Evolutionary conservation across 2,888 invertebrate species (phyloP).

Genomic region (Nephrotoma appendiculata): DNA sequence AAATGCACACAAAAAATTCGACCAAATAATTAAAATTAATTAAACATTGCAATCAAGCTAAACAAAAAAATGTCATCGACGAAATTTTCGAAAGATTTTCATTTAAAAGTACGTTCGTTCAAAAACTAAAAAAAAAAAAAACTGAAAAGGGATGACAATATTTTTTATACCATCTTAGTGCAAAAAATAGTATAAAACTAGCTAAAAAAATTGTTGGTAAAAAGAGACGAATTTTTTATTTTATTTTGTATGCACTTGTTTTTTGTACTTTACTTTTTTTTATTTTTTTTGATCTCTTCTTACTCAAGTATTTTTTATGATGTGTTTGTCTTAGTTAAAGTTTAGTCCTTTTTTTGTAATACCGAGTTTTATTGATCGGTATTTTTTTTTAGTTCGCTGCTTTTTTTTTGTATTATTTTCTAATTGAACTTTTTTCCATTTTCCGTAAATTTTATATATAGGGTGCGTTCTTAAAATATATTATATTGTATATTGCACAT

Average conservation of each 20-base stretch:
- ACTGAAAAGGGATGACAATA: not conserved
- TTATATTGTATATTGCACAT: not conserved
- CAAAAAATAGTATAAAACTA: not conserved
- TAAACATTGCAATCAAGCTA: not conserved
- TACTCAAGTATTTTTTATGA: not conserved
- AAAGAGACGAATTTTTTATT: not conserved
- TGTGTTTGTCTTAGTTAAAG: not conserved
- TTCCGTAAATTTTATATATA: not conserved
- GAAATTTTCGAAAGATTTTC: not conserved
- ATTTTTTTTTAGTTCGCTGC: not conserved
- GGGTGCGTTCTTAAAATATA: not conserved
- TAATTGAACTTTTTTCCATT: not conserved
- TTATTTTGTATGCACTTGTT: not conserved
- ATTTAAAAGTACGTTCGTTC: not conserved
- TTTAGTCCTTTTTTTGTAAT: not conserved
- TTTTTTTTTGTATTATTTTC: not conserved
- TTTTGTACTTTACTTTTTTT: not conserved
- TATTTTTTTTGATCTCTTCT: not conserved
- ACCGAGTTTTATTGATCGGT: not conserved
- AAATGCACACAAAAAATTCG: not conserved
- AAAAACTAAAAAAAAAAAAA: not conserved
- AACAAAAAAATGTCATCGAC: not conserved
- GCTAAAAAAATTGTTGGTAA: not conserved
- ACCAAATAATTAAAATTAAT: not conserved
- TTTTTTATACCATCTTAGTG: not conserved